These are phyloP conservation scores for Phalacrocorax pelagicus DNA, from an alignment of 2,113 vertebrate genomes.

Conservation along the genomic window DNA sequence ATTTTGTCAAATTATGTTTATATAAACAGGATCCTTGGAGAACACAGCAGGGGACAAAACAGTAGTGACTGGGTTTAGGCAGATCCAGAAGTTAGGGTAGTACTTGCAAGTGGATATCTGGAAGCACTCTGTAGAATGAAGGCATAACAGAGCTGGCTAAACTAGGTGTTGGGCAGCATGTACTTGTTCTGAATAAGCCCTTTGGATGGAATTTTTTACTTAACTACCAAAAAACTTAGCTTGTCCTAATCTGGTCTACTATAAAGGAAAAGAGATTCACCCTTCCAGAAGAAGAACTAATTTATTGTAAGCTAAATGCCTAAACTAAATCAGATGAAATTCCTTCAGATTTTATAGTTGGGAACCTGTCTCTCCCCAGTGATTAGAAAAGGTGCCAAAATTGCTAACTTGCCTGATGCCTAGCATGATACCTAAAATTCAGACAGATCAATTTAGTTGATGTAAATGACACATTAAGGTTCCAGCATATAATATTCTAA, in stretches of 20 bases:
- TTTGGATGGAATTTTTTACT: neutral
- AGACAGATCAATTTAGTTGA: neutral
- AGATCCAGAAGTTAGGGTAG: neutral
- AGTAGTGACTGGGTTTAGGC: neutral
- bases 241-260: neutral
- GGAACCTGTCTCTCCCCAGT: neutral
- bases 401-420: neutral
- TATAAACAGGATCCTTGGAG: neutral
- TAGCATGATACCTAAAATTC: neutral
- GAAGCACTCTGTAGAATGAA: neutral
- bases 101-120: neutral
- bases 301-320: neutral
- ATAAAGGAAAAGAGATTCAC: neutral
- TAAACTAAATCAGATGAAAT: neutral
- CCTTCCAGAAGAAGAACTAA: neutral
- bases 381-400: neutral
- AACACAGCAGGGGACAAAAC: neutral
- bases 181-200: neutral
- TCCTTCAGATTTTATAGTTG: neutral
- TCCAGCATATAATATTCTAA: neutral
- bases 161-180: neutral
- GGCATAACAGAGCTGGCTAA: neutral
- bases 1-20: neutral
- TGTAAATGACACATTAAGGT: neutral
- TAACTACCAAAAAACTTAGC: neutral